A percentile compares a stretch with the other conserved stretches of the same genome.
Conservation (phyloP, 2,113 vertebrate species). For the Talpa occidentalis region DNA sequence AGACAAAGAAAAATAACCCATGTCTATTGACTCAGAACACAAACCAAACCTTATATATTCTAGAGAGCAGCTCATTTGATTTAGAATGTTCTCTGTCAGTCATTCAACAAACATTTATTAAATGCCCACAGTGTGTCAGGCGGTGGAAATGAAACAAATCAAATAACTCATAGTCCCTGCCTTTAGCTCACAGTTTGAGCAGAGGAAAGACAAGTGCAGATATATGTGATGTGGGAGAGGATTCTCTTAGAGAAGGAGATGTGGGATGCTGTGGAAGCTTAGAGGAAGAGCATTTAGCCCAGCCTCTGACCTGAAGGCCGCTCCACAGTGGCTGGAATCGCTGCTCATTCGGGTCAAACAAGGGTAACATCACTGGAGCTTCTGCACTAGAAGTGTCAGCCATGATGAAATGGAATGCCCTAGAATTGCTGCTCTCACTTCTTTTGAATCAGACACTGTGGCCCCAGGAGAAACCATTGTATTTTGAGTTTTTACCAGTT, state of each 20-base stretch:
- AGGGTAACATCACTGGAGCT: background rate
- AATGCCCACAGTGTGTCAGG: background rate
- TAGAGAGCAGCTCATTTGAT: background rate
- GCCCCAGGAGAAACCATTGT: background rate
- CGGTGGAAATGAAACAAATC: background rate
- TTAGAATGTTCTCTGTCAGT: constrained; percentile 18
- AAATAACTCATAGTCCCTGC: background rate
- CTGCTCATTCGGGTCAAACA: background rate
- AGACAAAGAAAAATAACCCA: background rate
- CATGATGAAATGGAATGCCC: background rate
- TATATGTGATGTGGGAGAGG: no score
- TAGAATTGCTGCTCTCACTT: background rate
- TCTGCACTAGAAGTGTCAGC: background rate
- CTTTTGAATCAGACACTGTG: background rate
- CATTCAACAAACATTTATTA: background rate
- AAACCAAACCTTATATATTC: background rate
- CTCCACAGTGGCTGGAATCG: background rate
- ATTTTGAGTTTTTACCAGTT: background rate
- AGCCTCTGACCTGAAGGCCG: background rate
- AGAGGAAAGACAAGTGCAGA: background rate
- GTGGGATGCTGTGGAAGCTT: background rate
- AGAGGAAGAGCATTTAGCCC: background rate
- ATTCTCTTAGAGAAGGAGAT: background rate
- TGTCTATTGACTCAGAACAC: background rate
- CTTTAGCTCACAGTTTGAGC: background rate